Evolutionary conservation across 1,140 invertebrate genomes (phyloP).

Genomic region (Ectropis grisescens): DNA sequence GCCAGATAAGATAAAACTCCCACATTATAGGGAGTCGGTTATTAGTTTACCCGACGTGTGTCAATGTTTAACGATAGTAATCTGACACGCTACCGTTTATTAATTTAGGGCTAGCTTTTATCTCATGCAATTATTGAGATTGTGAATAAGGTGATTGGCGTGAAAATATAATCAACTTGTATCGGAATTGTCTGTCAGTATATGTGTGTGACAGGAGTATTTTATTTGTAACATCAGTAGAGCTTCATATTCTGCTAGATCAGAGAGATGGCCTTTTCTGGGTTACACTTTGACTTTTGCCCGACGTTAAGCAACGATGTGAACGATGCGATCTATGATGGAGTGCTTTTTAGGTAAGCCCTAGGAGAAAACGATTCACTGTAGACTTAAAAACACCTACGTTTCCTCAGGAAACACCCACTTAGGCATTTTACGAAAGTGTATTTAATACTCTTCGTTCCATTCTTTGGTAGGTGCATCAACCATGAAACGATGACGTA

Average conservation of each 20-base stretch:
- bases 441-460: too few species aligned
- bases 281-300: too few species aligned
- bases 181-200: background rate
- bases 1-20: conserved; percentile 39
- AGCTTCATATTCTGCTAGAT: background rate
- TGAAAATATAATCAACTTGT: background rate
- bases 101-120: conserved; percentile 31
- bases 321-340: too few species aligned
- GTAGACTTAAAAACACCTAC: too few species aligned
- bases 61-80: conserved; percentile 13
- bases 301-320: too few species aligned
- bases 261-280: background rate
- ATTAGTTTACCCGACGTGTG: conserved; percentile 19
- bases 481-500: too few species aligned
- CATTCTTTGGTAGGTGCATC: too few species aligned
- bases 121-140: background rate
- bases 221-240: background rate
- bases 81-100: conserved; percentile 39
- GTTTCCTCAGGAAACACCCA: too few species aligned
- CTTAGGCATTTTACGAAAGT: too few species aligned
- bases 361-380: too few species aligned
- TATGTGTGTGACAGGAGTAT: background rate
- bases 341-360: too few species aligned
- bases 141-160: background rate
- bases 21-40: conserved; percentile 12